Evolutionary conservation across 2,113 vertebrate species (phyloP).

Genomic region (Silurus meridionalis): DNA sequence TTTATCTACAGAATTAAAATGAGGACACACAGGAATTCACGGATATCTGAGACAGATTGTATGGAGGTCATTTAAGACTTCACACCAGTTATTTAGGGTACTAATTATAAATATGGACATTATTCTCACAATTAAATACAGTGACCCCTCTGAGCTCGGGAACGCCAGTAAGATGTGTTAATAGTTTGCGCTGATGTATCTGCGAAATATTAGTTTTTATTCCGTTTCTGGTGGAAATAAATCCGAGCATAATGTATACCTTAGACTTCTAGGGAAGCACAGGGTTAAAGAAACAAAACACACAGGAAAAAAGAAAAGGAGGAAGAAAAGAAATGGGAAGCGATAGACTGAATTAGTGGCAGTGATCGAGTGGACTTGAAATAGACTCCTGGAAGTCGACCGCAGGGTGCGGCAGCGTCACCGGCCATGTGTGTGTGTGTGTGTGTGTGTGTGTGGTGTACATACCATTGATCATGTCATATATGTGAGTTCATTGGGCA

Average conservation of each 20-base stretch:
- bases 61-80: neutral
- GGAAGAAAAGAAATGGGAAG: neutral
- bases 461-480: constrained; percentile 39
- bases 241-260: constrained; percentile 18
- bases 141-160: neutral
- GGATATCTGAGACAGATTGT: constrained; percentile 22
- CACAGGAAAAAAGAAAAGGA: neutral
- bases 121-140: neutral
- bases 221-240: neutral
- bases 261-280: neutral
- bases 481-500: constrained; percentile 41
- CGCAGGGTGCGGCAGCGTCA: constrained; percentile 39
- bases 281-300: constrained; percentile 33
- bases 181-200: neutral
- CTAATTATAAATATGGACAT: constrained; percentile 2
- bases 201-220: neutral
- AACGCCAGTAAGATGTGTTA: constrained; percentile 2
- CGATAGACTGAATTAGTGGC: constrained; percentile 26
- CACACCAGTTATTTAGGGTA: neutral
- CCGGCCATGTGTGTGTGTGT: constrained; percentile 2
- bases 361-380: constrained; percentile 45
- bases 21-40: constrained; percentile 20
- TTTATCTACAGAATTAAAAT: constrained; percentile 27
- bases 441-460: constrained; percentile 18
- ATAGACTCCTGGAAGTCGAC: constrained; percentile 32